Evolutionary conservation across 2,797 vertebrate species (phyloP), one percentile per base, ranked within the genome.

Genomic region (Sebastes steindachneri): DNA sequence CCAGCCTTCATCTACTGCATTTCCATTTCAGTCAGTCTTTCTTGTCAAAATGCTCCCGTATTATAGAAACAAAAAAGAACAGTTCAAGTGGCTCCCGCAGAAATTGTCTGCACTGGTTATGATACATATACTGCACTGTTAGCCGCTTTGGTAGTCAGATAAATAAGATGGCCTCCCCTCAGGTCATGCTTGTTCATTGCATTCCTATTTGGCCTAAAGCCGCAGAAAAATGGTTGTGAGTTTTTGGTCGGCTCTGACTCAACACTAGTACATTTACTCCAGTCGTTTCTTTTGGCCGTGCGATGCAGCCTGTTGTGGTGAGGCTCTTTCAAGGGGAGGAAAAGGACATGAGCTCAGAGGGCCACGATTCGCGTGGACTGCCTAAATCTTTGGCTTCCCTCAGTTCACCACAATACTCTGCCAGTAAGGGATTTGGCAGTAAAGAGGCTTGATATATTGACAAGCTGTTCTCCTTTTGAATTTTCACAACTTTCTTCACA

Each of bases 211-310:
- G 79, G 79, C 83, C 83, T 84, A 25, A 19, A 80, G 82, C 75
- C 6, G 67, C 67, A 86, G 67, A 21, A 72, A 77, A 81, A 64
- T 70, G 26, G 17, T 5, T 31, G 57, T 59, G 76, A 59, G 63
- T 83, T 85, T 88, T 73, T 70, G 78, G 77, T 87, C 57, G 60
- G 80, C 86, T 81, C 77, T 71, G 73, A 89, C 65, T 84, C 85
- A 87, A 85, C 81, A 65, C 84, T 76, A 41, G 84, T 72, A 74
- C 70, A 91, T 89, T 87, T 75, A 82, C 83, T 91, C 77, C 72
- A 68, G 70, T 88, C 66, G 74, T 92, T 86, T 89, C 73, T 76
- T 79, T 76, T 93, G 88, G 88, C 92, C 85, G 89, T 15, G 41
- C 4, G 3, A 82, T 11, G 80, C 80, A 60, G 86, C 84, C 85